These are phyloP conservation scores for Drosophila birchii DNA, from an alignment of 2,888 invertebrate species.

Conservation along the genomic window DNA sequence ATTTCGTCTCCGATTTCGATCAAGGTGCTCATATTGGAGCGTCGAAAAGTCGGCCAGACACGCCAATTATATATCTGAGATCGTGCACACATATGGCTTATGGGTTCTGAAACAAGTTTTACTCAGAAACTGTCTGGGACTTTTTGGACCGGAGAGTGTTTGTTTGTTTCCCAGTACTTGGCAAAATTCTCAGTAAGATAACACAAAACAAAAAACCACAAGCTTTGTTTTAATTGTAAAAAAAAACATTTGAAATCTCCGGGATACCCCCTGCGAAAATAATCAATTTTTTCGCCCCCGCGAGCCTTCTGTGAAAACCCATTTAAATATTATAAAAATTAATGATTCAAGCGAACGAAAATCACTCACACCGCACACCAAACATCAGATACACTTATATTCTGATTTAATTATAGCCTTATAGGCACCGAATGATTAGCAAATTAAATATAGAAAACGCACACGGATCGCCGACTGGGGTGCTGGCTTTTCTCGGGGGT, in stretches of 20 bases:
- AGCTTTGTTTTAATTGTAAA: not conserved
- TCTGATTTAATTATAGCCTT: slow-evolving; percentile 40
- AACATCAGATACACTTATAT: slow-evolving; percentile 19
- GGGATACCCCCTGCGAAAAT: not conserved
- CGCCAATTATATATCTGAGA: slow-evolving; percentile 30
- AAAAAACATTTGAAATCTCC: not conserved
- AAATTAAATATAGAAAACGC: slow-evolving; percentile 43
- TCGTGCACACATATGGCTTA: slow-evolving; percentile 24
- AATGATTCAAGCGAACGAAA: slow-evolving; percentile 7
- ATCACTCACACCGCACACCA: slow-evolving; percentile 6
- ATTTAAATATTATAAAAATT: not conserved
- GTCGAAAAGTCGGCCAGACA: slow-evolving; percentile 17
- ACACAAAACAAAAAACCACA: not conserved
- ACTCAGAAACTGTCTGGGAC: not conserved
- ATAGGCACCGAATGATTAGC: slow-evolving; percentile 34
- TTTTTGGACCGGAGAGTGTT: slow-evolving; percentile 6
- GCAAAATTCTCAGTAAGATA: slow-evolving; percentile 1
- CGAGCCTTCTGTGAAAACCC: slow-evolving; percentile 6
- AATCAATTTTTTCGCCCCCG: not conserved
- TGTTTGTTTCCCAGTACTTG: slow-evolving; percentile 8
- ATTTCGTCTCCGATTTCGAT: slow-evolving; percentile 29
- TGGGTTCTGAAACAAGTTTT: slow-evolving; percentile 24
- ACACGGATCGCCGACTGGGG: slow-evolving; percentile 33
- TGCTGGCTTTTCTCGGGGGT: slow-evolving; percentile 49
- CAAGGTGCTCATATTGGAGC: slow-evolving; percentile 33